These are phyloP conservation scores for Strigops habroptila DNA, from an alignment of 2,113 vertebrate genomes.

Conservation along the genomic window DNA sequence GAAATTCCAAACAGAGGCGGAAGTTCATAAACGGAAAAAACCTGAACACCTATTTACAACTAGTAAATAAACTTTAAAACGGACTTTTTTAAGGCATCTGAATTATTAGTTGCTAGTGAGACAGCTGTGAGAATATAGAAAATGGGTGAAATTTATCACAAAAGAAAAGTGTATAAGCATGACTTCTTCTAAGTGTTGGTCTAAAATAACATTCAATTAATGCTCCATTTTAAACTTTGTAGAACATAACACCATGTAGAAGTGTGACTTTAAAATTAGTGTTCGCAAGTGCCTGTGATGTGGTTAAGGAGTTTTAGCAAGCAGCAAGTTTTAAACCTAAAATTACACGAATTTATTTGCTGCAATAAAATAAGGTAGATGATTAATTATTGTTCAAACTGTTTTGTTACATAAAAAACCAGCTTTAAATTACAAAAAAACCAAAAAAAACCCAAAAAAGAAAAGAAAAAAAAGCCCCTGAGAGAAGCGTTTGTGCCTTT, in stretches of 20 bases:
- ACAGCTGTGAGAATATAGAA: constrained; percentile 15
- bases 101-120: background rate
- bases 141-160: constrained; percentile 1
- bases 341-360: constrained; percentile 64
- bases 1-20: background rate
- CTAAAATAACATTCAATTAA: constrained; percentile 64
- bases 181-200: constrained; percentile 25
- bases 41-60: background rate
- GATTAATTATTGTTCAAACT: constrained; percentile 36
- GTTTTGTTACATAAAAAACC: background rate
- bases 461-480: background rate
- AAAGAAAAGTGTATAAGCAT: background rate
- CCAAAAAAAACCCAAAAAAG: background rate
- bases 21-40: background rate
- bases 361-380: constrained; percentile 48
- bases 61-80: background rate
- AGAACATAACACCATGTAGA: constrained; percentile 57
- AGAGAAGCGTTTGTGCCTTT: background rate
- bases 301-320: constrained; percentile 63
- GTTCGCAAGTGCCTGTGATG: constrained; percentile 58
- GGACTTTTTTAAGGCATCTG: background rate
- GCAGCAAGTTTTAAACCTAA: constrained; percentile 46
- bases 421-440: background rate
- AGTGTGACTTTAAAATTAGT: constrained; percentile 70
- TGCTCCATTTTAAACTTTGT: constrained; percentile 57